Evolutionary conservation across 2,113 vertebrate species (phyloP), one percentile per base, ranked within the genome.

Genomic region (Phylloscopus whistleri): DNA sequence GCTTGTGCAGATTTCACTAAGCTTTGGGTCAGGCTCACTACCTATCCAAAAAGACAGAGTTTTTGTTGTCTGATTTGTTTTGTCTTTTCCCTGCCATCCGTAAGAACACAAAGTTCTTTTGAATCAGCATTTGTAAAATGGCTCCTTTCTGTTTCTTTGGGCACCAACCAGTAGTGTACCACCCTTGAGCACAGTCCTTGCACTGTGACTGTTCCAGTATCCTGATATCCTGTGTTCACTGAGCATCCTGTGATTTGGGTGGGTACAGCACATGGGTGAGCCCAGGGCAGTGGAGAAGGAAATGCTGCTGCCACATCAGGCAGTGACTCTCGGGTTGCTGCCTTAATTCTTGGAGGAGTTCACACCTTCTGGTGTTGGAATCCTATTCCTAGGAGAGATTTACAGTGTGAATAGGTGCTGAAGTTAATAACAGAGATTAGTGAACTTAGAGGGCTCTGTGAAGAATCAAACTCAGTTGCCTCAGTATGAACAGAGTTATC

Each of bases 111-210:
- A 58, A 69, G 6, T 78, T 87, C 10, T 89, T 92, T 26, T n/a
- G 15, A 59, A 20, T 78, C 46, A 49, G 5, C 56, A 6, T 74
- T 87, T 74, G 9, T 77, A n/a, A 66, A 90, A 56, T 43, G 3
- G 7, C 5, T 82, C 24, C 22, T 73, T 83, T 56, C 52, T 58
- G 9, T 63, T 82, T 70, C 2, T 68, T 59, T 80, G 73, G 23
- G 35, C 33, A 48, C 19, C 27, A 70, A 6, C 11, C n/a, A 56
- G 24, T 52, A 41, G 15, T 0, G 1, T 11, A 19, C 2, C 13
- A n/a, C 23, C 46, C 67, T 0, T 30, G 55, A 69, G 18, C 16
- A 28, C 11, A 73, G 53, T 19, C 46, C 48, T 43, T 58, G 28
- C 20, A 7, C 26, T 82, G 13, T 3, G 30, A 5, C 52, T 78